Conservation (phyloP, 2,888 invertebrate genomes). For the Drosophila macrospina region DNA sequence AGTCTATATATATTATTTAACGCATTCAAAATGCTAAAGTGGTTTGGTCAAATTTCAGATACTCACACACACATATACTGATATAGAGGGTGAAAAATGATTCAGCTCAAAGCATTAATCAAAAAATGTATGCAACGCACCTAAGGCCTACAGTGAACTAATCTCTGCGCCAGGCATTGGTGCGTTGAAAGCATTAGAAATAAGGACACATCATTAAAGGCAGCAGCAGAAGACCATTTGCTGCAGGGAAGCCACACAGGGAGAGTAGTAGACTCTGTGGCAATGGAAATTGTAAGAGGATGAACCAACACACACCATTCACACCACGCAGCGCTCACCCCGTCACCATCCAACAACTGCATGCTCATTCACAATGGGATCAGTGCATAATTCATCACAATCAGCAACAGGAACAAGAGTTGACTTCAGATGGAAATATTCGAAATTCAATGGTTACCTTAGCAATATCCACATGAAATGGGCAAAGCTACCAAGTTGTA, state of each 20-base stretch:
- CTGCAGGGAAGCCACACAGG: conserved; percentile 9
- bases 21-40: conserved; percentile 14
- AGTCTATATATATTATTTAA: no score
- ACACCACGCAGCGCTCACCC: no score
- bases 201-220: conserved; percentile 74
- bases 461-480: conserved; percentile 11
- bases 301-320: conserved; percentile 28
- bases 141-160: conserved; percentile 42
- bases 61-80: conserved; percentile 5
- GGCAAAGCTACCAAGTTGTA: conserved; percentile 12
- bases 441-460: conserved; percentile 53
- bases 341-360: conserved; percentile 3
- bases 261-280: background rate
- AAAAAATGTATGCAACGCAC: conserved; percentile 36
- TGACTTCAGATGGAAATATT: conserved; percentile 53
- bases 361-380: conserved; percentile 42
- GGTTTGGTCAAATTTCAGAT: conserved; percentile 10
- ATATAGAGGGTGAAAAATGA: conserved; percentile 7
- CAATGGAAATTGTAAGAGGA: background rate
- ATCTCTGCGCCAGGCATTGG: conserved; percentile 46
- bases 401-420: conserved; percentile 70
- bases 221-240: conserved; percentile 35
- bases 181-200: conserved; percentile 74
- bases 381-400: conserved; percentile 77
- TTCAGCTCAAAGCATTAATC: conserved; percentile 44